Evolutionary conservation across 2,797 vertebrate species (phyloP).

Genomic region (Heteromormyrus szaboi): DNA sequence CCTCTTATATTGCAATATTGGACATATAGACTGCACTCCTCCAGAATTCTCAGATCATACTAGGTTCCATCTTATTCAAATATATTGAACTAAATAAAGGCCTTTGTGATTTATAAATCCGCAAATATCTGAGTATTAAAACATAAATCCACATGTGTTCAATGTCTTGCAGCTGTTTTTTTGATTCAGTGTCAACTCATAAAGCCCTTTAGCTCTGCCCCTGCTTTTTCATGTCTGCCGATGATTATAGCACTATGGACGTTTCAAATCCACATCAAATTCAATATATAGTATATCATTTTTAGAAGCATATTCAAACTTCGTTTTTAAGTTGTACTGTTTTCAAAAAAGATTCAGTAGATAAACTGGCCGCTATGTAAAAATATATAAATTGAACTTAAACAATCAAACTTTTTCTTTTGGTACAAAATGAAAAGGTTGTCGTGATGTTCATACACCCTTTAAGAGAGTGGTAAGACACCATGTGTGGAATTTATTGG

Average conservation of each 20-base stretch:
- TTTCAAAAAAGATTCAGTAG: background rate
- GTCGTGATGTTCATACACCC: background rate
- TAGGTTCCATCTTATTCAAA: background rate
- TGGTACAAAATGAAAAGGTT: background rate
- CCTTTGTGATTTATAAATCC: conserved; percentile 9
- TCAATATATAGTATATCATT: background rate
- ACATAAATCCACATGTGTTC: background rate
- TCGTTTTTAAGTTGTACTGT: background rate
- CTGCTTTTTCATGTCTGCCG: background rate
- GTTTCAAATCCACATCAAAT: background rate
- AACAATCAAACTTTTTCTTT: background rate
- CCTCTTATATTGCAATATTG: background rate
- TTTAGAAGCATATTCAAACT: background rate
- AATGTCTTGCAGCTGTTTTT: conserved; percentile 6
- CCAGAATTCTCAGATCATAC: background rate
- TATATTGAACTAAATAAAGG: background rate
- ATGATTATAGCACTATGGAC: conserved; percentile 17
- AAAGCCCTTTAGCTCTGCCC: background rate
- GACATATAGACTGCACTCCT: background rate
- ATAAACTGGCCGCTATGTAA: background rate
- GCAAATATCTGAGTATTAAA: background rate
- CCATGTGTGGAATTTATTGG: background rate
- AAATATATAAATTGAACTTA: background rate
- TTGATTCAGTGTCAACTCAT: background rate
- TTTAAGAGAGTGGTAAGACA: background rate